These are phyloP conservation scores for Planococcus citri DNA, from an alignment of 1,140 invertebrate species.

Conservation along the genomic window DNA sequence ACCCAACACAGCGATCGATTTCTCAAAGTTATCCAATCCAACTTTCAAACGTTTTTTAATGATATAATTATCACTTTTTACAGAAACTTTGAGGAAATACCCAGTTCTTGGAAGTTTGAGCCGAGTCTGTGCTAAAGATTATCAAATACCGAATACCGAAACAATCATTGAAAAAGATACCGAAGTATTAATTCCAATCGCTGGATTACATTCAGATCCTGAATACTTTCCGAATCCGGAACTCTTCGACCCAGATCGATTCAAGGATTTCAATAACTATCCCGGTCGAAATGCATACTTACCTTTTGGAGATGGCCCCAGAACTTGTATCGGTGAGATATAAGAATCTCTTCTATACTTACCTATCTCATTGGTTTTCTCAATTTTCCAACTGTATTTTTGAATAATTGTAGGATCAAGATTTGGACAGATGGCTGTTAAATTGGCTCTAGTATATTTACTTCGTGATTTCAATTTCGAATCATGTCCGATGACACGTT, in stretches of 20 bases:
- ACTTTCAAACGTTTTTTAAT: no score
- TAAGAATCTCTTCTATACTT: background rate
- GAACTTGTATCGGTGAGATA: constrained; percentile 45
- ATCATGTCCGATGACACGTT: constrained; percentile 24
- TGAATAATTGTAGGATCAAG: constrained; percentile 25
- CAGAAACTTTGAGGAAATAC: constrained; percentile 45
- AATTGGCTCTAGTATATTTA: constrained; percentile 26
- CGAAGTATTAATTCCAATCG: constrained; percentile 35
- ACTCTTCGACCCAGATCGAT: constrained; percentile 35
- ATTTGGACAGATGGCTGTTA: constrained; percentile 28
- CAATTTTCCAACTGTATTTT: background rate
- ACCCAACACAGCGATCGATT: no score
- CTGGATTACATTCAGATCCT: constrained; percentile 36
- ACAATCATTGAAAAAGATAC: constrained; percentile 35
- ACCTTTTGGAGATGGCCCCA: constrained; percentile 49
- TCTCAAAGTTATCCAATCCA: no score
- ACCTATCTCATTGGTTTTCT: background rate
- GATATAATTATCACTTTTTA: no score
- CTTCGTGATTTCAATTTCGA: constrained; percentile 26
- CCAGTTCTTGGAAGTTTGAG: constrained; percentile 38
- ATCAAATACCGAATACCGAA: constrained; percentile 36
- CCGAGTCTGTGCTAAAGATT: constrained; percentile 40
- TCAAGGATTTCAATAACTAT: constrained; percentile 27
- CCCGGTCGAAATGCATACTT: constrained; percentile 32
- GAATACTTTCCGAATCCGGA: constrained; percentile 33